Base-by-base conservation (phyloP, 2,888 invertebrate genomes). In the Drosophila kanekoi region DNA sequence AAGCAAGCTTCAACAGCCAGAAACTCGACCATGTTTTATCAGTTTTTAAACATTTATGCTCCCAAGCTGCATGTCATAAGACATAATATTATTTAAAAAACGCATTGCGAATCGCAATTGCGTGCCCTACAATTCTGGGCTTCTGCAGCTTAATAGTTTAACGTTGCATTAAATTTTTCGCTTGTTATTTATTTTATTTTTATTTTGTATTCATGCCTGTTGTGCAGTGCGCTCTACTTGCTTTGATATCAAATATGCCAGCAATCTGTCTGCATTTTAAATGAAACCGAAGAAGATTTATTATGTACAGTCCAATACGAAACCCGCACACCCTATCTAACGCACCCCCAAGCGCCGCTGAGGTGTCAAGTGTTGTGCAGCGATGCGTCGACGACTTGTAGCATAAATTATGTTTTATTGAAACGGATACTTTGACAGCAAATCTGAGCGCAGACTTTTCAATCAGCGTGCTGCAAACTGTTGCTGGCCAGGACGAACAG, bases 231-330 rank as follows among this genome's bases (percentile, higher is more conserved):
- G 48, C 51, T 73, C 51, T 56, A 14, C 14, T 28, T 28, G 41
- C 77, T 73, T 70, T 72, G 77, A 88, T 72, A 86, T 86, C 67
- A 66, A 59, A 87, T 79, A 87, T 84, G 85, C 89, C 60, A 74
- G 87, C 85, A 86, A 89, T 86, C 89, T 87, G 85, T 89, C 79
- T 89, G 87, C 79, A 72, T 82, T 81, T 81, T 75, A 79, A 86
- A 67, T 79, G 87, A 79, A 87, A 89, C 79, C 85, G 65, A 89
- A 84, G 77, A 87, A 89, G 87, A 86, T 86, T 86, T 86, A 86
- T 86, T 72, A 79, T 74, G 64, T 57, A 44, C 67, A 8, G 74
- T 81, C 67, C 65, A 63, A 64, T 65, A 20, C 44, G 20, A 28
- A 56, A 6, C 53, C 35, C 11, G 35, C 20, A 11, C 10, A 11